Conservation (phyloP, 2,888 invertebrate genomes). For the Philopedon plagiatum region DNA sequence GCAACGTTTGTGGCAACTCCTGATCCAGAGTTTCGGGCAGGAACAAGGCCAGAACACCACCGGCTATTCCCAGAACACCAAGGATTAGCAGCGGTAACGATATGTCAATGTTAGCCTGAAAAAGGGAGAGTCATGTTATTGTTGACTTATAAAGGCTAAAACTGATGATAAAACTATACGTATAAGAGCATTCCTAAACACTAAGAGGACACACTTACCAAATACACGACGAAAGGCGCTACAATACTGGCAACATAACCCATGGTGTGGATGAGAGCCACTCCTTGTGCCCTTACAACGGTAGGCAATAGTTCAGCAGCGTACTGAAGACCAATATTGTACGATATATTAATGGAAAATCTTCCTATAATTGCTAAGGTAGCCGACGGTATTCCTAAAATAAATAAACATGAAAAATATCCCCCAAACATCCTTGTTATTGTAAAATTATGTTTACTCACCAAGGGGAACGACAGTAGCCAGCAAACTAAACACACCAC, state of each 20-base stretch:
- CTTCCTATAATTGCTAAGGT: slow-evolving; percentile 85
- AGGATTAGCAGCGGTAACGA: slow-evolving; percentile 84
- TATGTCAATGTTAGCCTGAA: slow-evolving; percentile 79
- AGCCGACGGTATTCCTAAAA: slow-evolving; percentile 78
- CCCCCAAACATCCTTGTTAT: too few species aligned
- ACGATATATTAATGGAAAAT: slow-evolving; percentile 90
- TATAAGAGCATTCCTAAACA: background rate
- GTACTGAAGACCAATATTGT: slow-evolving; percentile 91
- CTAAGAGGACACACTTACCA: slow-evolving; percentile 74
- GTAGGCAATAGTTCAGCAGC: slow-evolving; percentile 91
- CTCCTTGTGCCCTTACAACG: slow-evolving; percentile 89
- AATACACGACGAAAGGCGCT: slow-evolving; percentile 88
- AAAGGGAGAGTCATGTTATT: slow-evolving; percentile 46
- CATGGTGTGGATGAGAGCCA: slow-evolving; percentile 89
- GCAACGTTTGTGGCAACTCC: slow-evolving; percentile 88
- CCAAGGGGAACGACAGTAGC: slow-evolving; percentile 83
- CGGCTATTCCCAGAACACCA: slow-evolving; percentile 81
- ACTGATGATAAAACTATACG: too few species aligned
- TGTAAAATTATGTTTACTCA: slow-evolving; percentile 62
- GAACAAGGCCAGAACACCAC: slow-evolving; percentile 83
- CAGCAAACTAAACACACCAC: slow-evolving; percentile 85
- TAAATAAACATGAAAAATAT: too few species aligned
- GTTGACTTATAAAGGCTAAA: too few species aligned
- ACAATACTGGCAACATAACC: slow-evolving; percentile 88
- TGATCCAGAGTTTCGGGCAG: slow-evolving; percentile 90